Conservation (phyloP, 2,113 vertebrate genomes). For the Lipotes vexillifer region DNA sequence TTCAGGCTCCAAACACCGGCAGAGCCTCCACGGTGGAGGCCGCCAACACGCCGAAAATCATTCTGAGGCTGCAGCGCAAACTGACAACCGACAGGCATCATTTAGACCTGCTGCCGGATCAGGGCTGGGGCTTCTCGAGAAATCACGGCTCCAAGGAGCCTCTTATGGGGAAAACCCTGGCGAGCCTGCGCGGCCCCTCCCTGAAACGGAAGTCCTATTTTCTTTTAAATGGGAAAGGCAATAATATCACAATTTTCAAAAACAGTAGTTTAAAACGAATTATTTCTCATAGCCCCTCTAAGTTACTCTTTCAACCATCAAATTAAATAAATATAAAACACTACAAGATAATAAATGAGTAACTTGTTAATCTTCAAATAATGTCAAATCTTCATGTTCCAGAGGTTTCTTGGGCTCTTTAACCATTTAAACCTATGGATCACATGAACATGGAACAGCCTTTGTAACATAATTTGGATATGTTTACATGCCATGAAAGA, state of each 20-base stretch:
- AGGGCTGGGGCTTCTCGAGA: accelerated
- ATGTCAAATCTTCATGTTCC: neutral
- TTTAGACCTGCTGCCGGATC: neutral
- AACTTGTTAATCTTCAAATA: neutral
- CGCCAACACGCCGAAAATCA: neutral
- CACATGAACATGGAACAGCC: neutral
- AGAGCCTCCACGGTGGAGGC: neutral
- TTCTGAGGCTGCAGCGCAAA: neutral
- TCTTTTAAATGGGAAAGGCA: conserved; percentile 34
- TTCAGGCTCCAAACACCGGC: accelerated
- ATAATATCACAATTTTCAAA: conserved; percentile 30
- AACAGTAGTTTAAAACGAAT: conserved; percentile 42
- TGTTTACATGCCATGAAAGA: neutral
- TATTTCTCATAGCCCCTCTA: conserved; percentile 21
- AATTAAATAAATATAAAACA: conserved; percentile 33
- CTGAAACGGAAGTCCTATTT: neutral
- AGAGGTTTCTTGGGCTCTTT: neutral
- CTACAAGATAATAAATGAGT: neutral
- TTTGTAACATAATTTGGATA: neutral
- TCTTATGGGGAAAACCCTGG: neutral
- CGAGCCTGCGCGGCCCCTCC: neutral
- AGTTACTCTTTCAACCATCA: conserved; percentile 17
- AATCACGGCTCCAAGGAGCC: neutral
- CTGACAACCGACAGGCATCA: accelerated
- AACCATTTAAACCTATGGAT: neutral